Base-by-base conservation (phyloP, 2,113 vertebrate genomes). In the Paradoxurus hermaphroditus region DNA sequence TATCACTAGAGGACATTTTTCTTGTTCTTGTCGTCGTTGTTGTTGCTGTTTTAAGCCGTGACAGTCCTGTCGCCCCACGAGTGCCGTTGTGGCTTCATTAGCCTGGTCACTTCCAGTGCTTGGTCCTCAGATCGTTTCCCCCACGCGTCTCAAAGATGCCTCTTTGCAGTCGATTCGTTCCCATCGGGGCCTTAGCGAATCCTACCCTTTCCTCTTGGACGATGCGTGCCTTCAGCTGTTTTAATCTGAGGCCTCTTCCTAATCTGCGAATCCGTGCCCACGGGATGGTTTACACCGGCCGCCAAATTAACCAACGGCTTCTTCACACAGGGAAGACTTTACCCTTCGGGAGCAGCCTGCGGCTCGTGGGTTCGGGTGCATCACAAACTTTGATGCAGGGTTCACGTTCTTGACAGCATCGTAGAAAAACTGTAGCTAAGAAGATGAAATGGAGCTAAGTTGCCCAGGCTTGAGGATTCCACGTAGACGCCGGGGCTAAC, bases 241-340 rank as follows among this genome's bases (percentile, higher is more conserved):
- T 67, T 25, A 51, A 21, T 68, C n/a, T 11, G 34, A 53, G 12
- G 18, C 27, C 36, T 53, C 39, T 91, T 56, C 9, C 49, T 68
- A 16, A 56, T 44, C 63, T 44, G 49, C 41, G 77, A 41, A 25
- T 53, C 41, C 19, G 16, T 15, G 77, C 46, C n/a, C 13, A 4
- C 7, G 62, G n/a, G 23, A 81, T 3, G 3, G 59, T 23, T 78
- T 67, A 15, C 13, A 8, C n/a, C 1, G 14, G 39, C 72, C 1
- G 0, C 59, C 7, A 56, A 21, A 25, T 29, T 14, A 23, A n/a
- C 3, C 0, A 2, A 9, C 21, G 16, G 44, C 67, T 18, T 70
- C 1, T 31, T 39, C 23, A 13, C 2, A 9, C 1, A 2, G 3
- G 4, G 44, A 31, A 56, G 25, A 5, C 41, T 1, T 31, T 2